Evolutionary conservation across 2,113 vertebrate species (phyloP), one percentile per base, ranked within the genome.

Genomic region (Microtus pennsylvanicus): DNA sequence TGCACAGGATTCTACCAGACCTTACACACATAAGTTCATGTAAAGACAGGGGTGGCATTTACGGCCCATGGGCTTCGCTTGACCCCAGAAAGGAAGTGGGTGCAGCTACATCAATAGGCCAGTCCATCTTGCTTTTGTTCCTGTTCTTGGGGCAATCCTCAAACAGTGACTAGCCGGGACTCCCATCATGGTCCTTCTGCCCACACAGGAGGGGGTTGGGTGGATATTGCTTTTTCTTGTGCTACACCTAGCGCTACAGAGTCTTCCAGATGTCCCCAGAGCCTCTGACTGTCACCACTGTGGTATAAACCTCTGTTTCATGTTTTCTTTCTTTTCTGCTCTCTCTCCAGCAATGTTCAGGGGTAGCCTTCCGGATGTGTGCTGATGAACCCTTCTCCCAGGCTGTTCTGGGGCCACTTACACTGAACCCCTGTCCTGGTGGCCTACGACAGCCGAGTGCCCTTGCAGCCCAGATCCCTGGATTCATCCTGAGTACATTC

Each of bases 61-160:
- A 0, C 9, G 22, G 47, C 58, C 70, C 38, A 21, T 4, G 30
- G 72, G 30, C 87, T 47, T 45, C 52, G 19, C 55, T 78, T 13
- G 16, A 11, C 50, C 5, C 47, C 10, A 0, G 1, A 47, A 58
- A 58, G 19, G 58, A 55, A 63, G n/a, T 4, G 7, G 14, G 78
- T 2, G 16, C 35, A 17, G 28, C 10, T 38, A 4, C 2, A 14
- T 72, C 24, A 0, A 10, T 19, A 13, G 4, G 3, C 8, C 26
- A 22, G 14, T n/a, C 24, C 50, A 19, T 72, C 63, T 22, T 28
- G 30, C 35, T 30, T 38, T 35, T 52, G 7, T 88, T 24, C 10
- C 21, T 61, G 22, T 38, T 35, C 10, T 10, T 11, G 11, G 87
- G 58, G n/a, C 58, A 45, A 17, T 30, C 47, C 42, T 70, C 81